These are phyloP conservation scores for Sebastes diaconus DNA, from an alignment of 2,797 vertebrate species.

Conservation along the genomic window DNA sequence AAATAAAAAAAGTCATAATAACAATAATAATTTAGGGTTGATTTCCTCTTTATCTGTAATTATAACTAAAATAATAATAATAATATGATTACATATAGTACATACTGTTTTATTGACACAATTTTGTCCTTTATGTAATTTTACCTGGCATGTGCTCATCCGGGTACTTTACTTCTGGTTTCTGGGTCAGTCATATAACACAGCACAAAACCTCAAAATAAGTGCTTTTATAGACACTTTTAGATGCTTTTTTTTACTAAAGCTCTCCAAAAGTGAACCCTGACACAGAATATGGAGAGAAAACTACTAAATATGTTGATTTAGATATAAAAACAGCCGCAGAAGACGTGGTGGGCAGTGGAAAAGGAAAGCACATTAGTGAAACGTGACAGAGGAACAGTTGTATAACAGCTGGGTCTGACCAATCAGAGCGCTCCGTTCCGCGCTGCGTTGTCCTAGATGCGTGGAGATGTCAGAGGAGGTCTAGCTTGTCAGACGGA, in stretches of 20 bases:
- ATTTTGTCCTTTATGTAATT: no score
- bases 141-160: slow-evolving; percentile 73
- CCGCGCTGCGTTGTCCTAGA: neutral
- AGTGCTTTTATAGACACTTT: neutral
- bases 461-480: slow-evolving; percentile 42
- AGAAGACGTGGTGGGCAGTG: neutral
- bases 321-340: fast-evolving
- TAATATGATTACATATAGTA: neutral
- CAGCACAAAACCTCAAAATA: neutral
- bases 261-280: fast-evolving
- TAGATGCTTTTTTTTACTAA: fast-evolving
- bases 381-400: slow-evolving; percentile 50
- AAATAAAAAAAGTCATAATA: no score
- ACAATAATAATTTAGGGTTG: no score
- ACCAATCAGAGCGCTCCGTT: slow-evolving; percentile 54
- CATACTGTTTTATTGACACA: no score
- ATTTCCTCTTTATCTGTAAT: neutral
- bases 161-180: slow-evolving; percentile 61
- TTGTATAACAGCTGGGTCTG: slow-evolving; percentile 47
- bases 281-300: fast-evolving
- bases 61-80: neutral
- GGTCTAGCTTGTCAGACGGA: neutral
- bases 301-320: fast-evolving
- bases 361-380: slow-evolving; percentile 42
- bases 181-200: slow-evolving; percentile 11